Percentiles rank a stretch among this genome's conserved stretches.
Conservation (phyloP, 2,113 vertebrate species). For the Rousettus leschenaultii region DNA sequence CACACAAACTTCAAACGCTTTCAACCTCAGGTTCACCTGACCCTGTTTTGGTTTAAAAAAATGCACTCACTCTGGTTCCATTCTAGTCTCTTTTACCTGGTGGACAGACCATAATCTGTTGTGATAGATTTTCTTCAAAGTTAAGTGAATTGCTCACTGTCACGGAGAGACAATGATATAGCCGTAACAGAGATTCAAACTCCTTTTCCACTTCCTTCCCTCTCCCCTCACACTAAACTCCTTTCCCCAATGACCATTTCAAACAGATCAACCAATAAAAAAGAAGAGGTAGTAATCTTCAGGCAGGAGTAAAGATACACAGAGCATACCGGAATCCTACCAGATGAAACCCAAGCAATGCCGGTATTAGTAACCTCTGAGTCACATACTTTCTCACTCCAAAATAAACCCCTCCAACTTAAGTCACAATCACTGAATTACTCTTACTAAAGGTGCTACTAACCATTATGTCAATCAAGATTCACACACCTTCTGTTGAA, state of each 20-base stretch:
- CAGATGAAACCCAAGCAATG: background rate
- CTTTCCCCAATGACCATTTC: background rate
- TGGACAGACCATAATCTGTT: background rate
- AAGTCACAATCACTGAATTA: background rate
- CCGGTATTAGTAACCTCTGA: background rate
- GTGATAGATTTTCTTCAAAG: constrained; percentile 15
- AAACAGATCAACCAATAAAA: background rate
- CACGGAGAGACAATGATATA: background rate
- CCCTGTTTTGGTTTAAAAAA: background rate
- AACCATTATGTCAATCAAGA: background rate
- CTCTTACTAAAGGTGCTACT: background rate
- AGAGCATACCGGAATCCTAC: background rate
- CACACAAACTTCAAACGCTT: background rate
- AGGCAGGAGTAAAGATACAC: background rate
- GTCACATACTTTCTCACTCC: background rate
- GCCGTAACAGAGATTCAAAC: constrained; percentile 10
- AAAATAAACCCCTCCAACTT: background rate
- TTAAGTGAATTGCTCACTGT: background rate
- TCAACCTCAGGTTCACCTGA: background rate
- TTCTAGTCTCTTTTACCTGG: background rate
- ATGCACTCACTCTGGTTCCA: background rate
- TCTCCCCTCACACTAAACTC: background rate
- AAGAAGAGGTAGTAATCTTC: background rate
- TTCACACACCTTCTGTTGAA: background rate
- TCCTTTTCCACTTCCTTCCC: background rate